Evolutionary conservation across 2,888 invertebrate genomes (phyloP), one percentile per base, ranked within the genome.

Genomic region (Folsomia candida): DNA sequence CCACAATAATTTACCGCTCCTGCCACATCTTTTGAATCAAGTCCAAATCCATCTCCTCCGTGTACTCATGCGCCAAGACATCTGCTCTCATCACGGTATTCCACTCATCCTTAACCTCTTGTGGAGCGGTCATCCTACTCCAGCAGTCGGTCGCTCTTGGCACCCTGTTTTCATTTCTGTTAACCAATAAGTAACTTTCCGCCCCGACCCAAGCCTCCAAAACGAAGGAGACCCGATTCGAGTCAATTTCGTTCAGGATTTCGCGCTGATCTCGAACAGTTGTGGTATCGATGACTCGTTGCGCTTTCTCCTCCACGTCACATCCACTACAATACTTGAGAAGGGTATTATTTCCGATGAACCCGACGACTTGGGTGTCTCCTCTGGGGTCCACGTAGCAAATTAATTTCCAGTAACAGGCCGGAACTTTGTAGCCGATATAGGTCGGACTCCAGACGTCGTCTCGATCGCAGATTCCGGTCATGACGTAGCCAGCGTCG

Each of bases 391-490:
- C 74, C 20, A 69, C 62, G 68, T 76, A 76, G 54, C 76, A 76
- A 18, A 62, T 54, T 20, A 75, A 66, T 63, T 76, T 76, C 76
- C 76, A 76, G 63, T 64, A 76, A 51, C 76, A 74, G 1, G 71
- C 37, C 4, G 76, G 76, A 26, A 74, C 69, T 27, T 18, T 28
- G 2, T 63, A 70, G 25, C 67, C 72, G 37, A 68, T 29, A 18
- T 63, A 68, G 0, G 76, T 76, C 1, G 60, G 59, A 28, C 70
- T 63, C 4, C 61, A n/a, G 1, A 14, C 22, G 60, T 74, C 74
- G 60, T 72, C 69, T n/a, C 29, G 65, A 24, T 69, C 57, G 59
- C 76, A 74, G n/a, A 70, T 25, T 0, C 76, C 76, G 11, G 76
- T 76, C 60, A 73, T 73, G 1, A 72, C 70, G 26, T 63, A 73